Percentiles rank a stretch among this genome's conserved stretches.
phyloP scores from a whole-genome alignment of 2,113 vertebrate genomes.

The Oreochromis spilurus region DNA sequence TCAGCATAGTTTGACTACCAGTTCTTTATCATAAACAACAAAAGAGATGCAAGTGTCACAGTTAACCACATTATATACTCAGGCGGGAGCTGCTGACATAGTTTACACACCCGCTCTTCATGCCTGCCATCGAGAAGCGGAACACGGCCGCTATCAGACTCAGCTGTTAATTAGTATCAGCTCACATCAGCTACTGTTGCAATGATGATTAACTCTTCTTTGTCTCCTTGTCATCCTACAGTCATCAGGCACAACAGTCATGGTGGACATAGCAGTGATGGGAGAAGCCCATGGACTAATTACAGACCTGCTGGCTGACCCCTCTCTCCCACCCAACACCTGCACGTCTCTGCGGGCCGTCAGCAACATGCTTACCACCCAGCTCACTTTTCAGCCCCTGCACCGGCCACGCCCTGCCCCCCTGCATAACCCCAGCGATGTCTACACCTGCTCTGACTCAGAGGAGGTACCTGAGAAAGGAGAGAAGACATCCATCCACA shows the following conservation, averaged over 20 bases:
- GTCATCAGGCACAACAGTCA: conserved; percentile 94
- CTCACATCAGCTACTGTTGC: not conserved
- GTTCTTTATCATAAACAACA: not conserved
- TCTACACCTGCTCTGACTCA: conserved; percentile 86
- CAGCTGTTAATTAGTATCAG: not conserved
- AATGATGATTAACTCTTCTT: not conserved
- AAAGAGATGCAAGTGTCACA: not conserved
- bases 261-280: conserved; percentile 96
- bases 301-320: conserved; percentile 91
- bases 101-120: not conserved
- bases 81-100: not conserved
- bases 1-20: not conserved
- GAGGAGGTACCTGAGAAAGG: conserved; percentile 87
- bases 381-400: conserved; percentile 90
- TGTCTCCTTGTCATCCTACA: conserved; percentile 44
- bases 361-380: conserved; percentile 92
- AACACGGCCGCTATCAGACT: not conserved
- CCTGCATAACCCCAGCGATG: conserved; percentile 80
- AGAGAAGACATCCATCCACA: conserved; percentile 89
- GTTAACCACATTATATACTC: conserved; percentile 9
- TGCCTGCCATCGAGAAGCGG: not conserved
- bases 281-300: conserved; percentile 96
- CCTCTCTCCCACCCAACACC: conserved; percentile 88
- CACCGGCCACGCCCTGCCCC: conserved; percentile 83
- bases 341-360: conserved; percentile 90